Conservation (phyloP, 2,113 vertebrate species). For the Chloroceryle aenea region DNA sequence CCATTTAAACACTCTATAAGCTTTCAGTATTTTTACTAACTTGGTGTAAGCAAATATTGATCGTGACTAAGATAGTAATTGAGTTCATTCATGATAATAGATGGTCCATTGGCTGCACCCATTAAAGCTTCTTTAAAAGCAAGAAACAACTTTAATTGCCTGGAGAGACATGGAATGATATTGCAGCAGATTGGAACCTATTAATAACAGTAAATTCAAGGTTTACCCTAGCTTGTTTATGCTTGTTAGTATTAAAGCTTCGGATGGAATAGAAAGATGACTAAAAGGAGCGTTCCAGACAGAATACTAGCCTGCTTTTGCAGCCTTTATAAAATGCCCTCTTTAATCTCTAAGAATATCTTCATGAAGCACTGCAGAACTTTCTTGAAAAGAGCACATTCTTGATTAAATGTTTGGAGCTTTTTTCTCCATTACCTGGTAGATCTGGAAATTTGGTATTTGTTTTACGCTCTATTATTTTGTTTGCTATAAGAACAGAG, state of each 20-base stretch:
- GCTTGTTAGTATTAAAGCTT: constrained; percentile 34
- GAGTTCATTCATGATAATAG: constrained; percentile 72
- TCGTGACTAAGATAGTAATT: constrained; percentile 67
- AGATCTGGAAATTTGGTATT: not conserved
- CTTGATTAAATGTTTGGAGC: not conserved
- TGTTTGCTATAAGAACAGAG: not conserved
- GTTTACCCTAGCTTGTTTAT: constrained; percentile 45
- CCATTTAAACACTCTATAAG: constrained; percentile 53
- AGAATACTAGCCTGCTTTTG: not conserved
- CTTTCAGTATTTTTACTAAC: constrained; percentile 67
- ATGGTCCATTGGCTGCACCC: constrained; percentile 65
- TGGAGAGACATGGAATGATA: constrained; percentile 40
- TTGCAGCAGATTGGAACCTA: constrained; percentile 46
- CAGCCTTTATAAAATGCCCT: not conserved
- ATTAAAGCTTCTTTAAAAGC: constrained; percentile 68
- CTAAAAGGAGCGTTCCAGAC: constrained; percentile 25
- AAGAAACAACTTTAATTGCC: constrained; percentile 67
- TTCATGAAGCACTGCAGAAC: not conserved
- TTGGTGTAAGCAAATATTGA: constrained; percentile 74
- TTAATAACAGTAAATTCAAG: constrained; percentile 64
- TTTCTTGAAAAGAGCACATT: not conserved
- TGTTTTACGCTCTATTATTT: not conserved
- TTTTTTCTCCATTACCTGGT: not conserved
- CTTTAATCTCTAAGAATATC: not conserved
- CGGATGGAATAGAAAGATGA: constrained; percentile 1